Evolutionary conservation across 2,888 invertebrate genomes (phyloP).

Genomic region (Drosophila kanekoi): DNA sequence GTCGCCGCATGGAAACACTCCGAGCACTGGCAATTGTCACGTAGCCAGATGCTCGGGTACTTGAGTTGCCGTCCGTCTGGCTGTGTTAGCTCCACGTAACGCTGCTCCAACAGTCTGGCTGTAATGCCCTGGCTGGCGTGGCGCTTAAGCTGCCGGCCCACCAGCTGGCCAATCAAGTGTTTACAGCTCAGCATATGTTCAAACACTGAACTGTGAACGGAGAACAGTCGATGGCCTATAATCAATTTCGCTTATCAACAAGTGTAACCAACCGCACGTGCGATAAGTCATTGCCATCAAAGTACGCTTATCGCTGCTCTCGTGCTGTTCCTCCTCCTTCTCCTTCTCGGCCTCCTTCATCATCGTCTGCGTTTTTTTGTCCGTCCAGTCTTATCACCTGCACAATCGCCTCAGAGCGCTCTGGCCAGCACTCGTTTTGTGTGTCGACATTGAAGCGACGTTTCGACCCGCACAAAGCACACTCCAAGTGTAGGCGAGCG

Average conservation of each 20-base stretch:
- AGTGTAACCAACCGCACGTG: conserved; percentile 18
- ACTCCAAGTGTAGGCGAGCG: conserved; percentile 63
- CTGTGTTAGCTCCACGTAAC: conserved; percentile 56
- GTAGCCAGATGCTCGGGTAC: conserved; percentile 89
- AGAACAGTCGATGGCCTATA: conserved; percentile 43
- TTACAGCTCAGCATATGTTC: conserved; percentile 66
- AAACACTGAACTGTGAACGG: conserved; percentile 38
- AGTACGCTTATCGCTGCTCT: conserved; percentile 25
- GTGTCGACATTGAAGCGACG: conserved; percentile 75
- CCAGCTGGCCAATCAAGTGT: conserved; percentile 55
- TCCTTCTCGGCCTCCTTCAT: neutral
- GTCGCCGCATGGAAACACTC: conserved; percentile 88
- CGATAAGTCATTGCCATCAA: conserved; percentile 32
- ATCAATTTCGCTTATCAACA: conserved; percentile 41
- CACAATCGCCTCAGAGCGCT: conserved; percentile 77
- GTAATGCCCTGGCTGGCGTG: conserved; percentile 27
- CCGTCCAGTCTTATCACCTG: conserved; percentile 49
- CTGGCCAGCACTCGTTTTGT: conserved; percentile 82
- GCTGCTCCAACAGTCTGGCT: conserved; percentile 45
- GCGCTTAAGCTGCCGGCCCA: conserved; percentile 14
- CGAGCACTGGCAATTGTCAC: conserved; percentile 91
- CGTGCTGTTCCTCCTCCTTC: neutral
- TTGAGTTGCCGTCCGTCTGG: conserved; percentile 72
- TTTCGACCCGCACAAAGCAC: conserved; percentile 73
- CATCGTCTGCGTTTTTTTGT: neutral